Percentiles rank a stretch among this genome's conserved stretches.
Conservation (phyloP, 2,113 vertebrate genomes). For the Hyperoodon ampullatus region DNA sequence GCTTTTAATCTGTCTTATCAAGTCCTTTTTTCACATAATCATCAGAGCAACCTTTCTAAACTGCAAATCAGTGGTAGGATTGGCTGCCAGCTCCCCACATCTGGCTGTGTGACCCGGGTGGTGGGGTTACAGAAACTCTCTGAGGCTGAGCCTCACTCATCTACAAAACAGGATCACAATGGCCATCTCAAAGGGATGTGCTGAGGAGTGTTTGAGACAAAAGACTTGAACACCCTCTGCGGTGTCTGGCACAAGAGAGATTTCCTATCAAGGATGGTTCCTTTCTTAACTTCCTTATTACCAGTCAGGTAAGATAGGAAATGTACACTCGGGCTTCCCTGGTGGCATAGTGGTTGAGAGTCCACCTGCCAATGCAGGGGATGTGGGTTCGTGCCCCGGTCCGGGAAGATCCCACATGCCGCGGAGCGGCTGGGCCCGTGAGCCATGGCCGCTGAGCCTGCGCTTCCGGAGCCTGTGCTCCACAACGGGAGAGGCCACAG, state of each 20-base stretch:
- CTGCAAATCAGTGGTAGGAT: neutral
- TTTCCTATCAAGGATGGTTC: neutral
- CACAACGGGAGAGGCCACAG: too few species aligned
- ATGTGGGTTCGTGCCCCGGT: too few species aligned
- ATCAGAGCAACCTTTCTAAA: neutral
- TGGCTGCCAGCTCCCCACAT: neutral
- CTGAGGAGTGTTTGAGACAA: neutral
- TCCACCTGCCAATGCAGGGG: too few species aligned
- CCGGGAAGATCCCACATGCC: too few species aligned
- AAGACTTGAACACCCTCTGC: too few species aligned
- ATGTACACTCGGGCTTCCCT: too few species aligned
- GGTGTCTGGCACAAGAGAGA: neutral
- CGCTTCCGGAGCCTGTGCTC: too few species aligned
- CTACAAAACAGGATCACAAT: neutral
- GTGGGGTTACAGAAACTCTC: neutral
- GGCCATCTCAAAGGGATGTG: neutral
- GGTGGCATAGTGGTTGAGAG: too few species aligned
- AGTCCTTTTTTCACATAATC: neutral
- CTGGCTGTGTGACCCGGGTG: neutral
- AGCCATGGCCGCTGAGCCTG: too few species aligned
- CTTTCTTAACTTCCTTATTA: neutral
- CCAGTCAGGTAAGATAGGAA: neutral
- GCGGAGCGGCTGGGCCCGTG: too few species aligned
- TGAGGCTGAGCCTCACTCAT: neutral
- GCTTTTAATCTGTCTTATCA: neutral